Percentiles rank a stretch among this genome's conserved stretches.
Evolutionary conservation across 2,113 vertebrate genomes (phyloP).

Genomic region (Daboia siamensis): DNA sequence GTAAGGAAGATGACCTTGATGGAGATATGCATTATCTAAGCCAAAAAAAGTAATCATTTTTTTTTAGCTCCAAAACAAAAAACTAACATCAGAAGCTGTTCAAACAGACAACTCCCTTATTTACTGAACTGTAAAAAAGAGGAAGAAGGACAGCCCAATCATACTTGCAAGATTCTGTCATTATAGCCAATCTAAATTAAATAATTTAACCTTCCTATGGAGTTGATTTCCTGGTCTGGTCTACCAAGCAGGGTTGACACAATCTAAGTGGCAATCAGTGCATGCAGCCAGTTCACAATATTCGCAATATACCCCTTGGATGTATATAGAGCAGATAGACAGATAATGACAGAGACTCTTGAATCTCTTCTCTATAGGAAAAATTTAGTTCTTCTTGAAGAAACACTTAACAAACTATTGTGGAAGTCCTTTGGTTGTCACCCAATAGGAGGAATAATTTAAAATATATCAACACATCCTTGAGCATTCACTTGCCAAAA

Average conservation of each 20-base stretch:
- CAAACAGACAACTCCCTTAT: too few species aligned
- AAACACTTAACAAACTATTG: too few species aligned
- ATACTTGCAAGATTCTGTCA: neutral
- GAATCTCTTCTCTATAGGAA: too few species aligned
- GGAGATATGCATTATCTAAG: too few species aligned
- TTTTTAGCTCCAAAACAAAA: too few species aligned
- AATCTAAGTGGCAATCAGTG: neutral
- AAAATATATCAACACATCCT: neutral
- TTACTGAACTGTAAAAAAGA: neutral
- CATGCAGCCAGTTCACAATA: neutral
- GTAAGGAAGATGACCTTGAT: too few species aligned
- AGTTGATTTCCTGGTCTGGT: neutral
- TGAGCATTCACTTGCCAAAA: neutral
- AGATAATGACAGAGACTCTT: too few species aligned
- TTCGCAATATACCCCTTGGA: neutral
- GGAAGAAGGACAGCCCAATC: neutral
- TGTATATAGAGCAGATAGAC: too few species aligned
- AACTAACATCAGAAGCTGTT: too few species aligned
- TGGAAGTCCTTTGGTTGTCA: neutral
- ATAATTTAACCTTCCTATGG: neutral
- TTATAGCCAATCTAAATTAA: neutral
- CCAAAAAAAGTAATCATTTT: too few species aligned
- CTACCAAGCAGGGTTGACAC: neutral
- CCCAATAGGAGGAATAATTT: neutral
- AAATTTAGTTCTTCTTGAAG: too few species aligned